These are phyloP conservation scores for Hylia prasina DNA, from an alignment of 2,113 vertebrate genomes.

Conservation along the genomic window DNA sequence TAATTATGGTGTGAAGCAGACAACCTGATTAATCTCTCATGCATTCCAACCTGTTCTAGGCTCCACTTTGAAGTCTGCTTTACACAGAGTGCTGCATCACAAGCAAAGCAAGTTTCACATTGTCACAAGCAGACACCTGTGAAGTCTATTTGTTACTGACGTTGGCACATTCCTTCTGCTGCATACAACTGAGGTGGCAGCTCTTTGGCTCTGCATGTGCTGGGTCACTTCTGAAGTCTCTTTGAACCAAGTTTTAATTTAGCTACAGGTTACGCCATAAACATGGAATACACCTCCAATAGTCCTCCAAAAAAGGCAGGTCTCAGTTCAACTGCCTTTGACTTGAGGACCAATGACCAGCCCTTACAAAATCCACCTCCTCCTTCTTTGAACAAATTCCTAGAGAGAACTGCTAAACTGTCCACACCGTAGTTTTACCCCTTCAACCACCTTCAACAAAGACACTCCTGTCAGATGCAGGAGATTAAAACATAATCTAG, in stretches of 20 bases:
- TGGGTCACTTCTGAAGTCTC: background rate
- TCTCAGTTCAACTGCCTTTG: background rate
- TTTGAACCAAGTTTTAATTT: background rate
- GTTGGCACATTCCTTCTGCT: background rate
- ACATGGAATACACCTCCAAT: accelerated
- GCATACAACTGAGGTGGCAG: background rate
- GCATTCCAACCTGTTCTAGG: background rate
- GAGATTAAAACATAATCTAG: background rate
- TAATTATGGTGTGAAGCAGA: background rate
- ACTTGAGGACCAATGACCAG: background rate
- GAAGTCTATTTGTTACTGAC: background rate
- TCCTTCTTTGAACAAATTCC: background rate
- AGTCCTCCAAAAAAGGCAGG: background rate
- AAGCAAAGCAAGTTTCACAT: background rate
- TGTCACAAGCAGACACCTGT: background rate
- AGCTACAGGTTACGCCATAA: background rate
- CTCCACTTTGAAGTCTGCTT: background rate
- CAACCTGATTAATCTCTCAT: background rate
- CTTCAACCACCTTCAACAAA: background rate
- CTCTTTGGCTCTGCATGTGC: background rate
- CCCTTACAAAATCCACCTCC: background rate
- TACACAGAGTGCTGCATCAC: background rate
- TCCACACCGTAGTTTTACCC: background rate
- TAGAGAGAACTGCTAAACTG: background rate
- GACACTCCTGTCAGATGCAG: background rate